phyloP scores from a whole-genome alignment of 2,113 vertebrate species.

The Notarius quadriscutis region DNA sequence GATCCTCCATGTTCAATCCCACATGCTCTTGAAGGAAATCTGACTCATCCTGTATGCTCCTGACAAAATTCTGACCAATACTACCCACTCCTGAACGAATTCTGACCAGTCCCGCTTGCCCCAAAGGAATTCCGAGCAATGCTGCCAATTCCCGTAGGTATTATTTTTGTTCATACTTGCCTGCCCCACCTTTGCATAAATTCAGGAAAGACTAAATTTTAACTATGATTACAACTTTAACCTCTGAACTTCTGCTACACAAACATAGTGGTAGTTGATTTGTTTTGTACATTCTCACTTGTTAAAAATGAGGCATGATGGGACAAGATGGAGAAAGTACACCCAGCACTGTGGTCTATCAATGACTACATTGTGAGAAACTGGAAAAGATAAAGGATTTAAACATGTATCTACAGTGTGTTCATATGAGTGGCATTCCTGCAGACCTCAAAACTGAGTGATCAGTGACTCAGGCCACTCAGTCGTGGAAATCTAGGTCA shows the following conservation, averaged over 20 bases:
- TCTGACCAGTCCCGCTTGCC: neutral
- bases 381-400: neutral
- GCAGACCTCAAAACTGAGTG: conserved; percentile 3
- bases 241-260: too few species aligned
- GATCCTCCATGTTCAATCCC: neutral
- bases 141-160: neutral
- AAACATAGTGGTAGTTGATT: neutral
- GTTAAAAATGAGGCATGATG: neutral
- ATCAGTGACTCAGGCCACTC: conserved; percentile 1
- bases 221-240: too few species aligned
- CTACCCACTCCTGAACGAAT: too few species aligned
- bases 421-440: neutral
- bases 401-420: neutral
- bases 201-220: neutral
- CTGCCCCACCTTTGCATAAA: neutral
- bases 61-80: too few species aligned
- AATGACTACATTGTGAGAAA: neutral
- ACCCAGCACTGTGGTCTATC: neutral
- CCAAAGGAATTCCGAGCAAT: neutral
- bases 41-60: neutral
- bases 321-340: neutral
- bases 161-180: neutral
- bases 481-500: conserved; percentile 1
- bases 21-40: neutral
- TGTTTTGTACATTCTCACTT: neutral